These are phyloP conservation scores for Psix sp. DNA, from an alignment of 1,140 invertebrate species.

Conservation along the genomic window DNA sequence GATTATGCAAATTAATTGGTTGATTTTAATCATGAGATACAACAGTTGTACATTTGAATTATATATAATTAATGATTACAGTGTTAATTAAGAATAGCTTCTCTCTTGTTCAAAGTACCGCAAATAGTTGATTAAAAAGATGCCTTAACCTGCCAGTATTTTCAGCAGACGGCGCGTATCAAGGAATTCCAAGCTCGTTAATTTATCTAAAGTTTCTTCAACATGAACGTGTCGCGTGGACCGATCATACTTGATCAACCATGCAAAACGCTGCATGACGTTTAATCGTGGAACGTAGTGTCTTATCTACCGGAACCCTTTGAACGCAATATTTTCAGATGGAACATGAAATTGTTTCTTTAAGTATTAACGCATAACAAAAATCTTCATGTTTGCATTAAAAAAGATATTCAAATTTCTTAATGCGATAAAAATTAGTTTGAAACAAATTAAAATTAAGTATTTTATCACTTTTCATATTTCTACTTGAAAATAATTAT, in stretches of 20 bases:
- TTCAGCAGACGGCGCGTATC: conserved; percentile 39
- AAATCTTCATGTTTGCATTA: too few relatives aligned
- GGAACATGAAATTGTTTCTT: too few relatives aligned
- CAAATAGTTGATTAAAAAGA: conserved; percentile 26
- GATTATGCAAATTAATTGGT: conserved; percentile 24
- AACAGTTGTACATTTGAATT: conserved; percentile 12
- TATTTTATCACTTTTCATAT: too few relatives aligned
- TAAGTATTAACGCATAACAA: too few relatives aligned
- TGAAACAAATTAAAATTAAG: too few relatives aligned
- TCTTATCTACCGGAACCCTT: conserved; percentile 42
- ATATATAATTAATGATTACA: conserved; percentile 33
- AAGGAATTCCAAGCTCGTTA: conserved; percentile 59
- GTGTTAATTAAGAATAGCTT: conserved; percentile 28
- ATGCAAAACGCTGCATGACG: conserved; percentile 53
- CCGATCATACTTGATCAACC: conserved; percentile 58
- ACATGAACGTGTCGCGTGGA: conserved; percentile 55
- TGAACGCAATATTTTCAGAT: conserved; percentile 52
- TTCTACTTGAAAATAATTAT: too few relatives aligned
- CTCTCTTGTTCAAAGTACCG: conserved; percentile 15
- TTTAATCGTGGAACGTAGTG: conserved; percentile 33
- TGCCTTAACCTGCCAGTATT: conserved; percentile 30
- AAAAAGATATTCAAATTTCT: too few relatives aligned
- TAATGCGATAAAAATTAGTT: too few relatives aligned
- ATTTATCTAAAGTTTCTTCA: conserved; percentile 56
- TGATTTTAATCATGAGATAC: conserved; percentile 28